These are phyloP conservation scores for Eupleurogrammus muticus DNA, from an alignment of 2,797 vertebrate genomes.

Conservation along the genomic window DNA sequence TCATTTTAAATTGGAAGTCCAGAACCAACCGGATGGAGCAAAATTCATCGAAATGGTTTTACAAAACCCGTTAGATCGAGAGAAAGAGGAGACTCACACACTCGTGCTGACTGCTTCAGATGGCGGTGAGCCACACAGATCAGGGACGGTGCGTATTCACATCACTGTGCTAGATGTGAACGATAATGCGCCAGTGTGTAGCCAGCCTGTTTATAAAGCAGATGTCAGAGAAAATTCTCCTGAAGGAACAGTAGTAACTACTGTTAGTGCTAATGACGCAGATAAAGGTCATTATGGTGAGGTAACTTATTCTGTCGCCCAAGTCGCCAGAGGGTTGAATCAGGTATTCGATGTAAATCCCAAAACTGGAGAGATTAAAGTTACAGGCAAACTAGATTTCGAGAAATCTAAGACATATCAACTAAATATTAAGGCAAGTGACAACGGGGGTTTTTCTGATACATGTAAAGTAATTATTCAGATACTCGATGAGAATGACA, in stretches of 20 bases:
- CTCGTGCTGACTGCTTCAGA: conserved; percentile 83
- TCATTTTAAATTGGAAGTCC: conserved; percentile 68
- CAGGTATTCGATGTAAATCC: conserved; percentile 65
- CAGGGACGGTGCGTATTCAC: conserved; percentile 76
- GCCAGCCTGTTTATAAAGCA: conserved; percentile 78
- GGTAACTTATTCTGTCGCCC: conserved; percentile 51
- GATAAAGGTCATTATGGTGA: conserved; percentile 81
- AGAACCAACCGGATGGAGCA: conserved; percentile 33
- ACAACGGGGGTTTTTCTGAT: conserved; percentile 60
- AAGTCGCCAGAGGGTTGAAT: background rate
- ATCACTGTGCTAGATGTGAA: conserved; percentile 85
- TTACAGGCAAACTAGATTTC: conserved; percentile 66
- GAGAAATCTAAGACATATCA: conserved; percentile 64
- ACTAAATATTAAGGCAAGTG: conserved; percentile 69
- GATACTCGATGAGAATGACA: conserved; percentile 78
- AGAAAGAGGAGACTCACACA: conserved; percentile 62
- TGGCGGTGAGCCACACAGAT: conserved; percentile 83
- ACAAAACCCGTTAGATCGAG: conserved; percentile 72
- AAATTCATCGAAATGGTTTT: conserved; percentile 80
- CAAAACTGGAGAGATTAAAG: conserved; percentile 63
- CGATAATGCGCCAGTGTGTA: conserved; percentile 85
- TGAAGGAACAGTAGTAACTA: conserved; percentile 72
- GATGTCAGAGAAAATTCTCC: conserved; percentile 78
- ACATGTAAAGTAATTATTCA: conserved; percentile 72
- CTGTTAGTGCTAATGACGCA: conserved; percentile 81